Evolutionary conservation across 2,797 vertebrate species (phyloP).

Genomic region (Enteromius viviparus): DNA sequence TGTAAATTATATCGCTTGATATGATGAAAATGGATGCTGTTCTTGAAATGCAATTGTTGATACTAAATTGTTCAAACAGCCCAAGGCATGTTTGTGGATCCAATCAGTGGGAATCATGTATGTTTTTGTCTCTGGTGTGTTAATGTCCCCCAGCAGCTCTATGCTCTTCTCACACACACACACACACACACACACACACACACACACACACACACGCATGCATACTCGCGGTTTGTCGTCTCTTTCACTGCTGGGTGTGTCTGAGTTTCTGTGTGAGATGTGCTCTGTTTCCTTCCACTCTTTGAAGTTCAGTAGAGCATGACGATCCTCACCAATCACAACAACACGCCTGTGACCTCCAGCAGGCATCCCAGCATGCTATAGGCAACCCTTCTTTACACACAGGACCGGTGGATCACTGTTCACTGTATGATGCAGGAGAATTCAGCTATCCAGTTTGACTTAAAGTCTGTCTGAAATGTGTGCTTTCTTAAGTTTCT

Average conservation of each 20-base stretch:
- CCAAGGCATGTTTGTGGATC: neutral
- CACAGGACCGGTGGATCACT: neutral
- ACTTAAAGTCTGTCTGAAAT: neutral
- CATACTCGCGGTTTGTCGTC: neutral
- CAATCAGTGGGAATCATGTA: neutral
- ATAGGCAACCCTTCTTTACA: neutral
- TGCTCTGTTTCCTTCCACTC: slow-evolving; percentile 40
- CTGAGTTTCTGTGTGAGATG: slow-evolving; percentile 7
- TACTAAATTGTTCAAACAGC: neutral
- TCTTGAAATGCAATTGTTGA: neutral
- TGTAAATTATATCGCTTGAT: no score
- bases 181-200: neutral
- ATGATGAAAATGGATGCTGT: neutral
- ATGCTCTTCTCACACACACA: neutral
- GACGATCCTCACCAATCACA: slow-evolving; percentile 29
- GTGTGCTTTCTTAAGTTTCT: neutral
- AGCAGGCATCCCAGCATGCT: neutral
- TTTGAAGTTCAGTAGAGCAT: slow-evolving; percentile 46
- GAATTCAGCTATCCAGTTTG: neutral
- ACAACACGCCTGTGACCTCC: slow-evolving; percentile 40
- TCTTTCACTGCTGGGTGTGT: neutral
- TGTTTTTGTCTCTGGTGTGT: slow-evolving; percentile 1
- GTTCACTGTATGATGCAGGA: neutral
- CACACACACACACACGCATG: neutral
- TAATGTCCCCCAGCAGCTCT: neutral